Evolutionary conservation across 2,888 invertebrate genomes (phyloP).

Genomic region (Conomelus anceps): DNA sequence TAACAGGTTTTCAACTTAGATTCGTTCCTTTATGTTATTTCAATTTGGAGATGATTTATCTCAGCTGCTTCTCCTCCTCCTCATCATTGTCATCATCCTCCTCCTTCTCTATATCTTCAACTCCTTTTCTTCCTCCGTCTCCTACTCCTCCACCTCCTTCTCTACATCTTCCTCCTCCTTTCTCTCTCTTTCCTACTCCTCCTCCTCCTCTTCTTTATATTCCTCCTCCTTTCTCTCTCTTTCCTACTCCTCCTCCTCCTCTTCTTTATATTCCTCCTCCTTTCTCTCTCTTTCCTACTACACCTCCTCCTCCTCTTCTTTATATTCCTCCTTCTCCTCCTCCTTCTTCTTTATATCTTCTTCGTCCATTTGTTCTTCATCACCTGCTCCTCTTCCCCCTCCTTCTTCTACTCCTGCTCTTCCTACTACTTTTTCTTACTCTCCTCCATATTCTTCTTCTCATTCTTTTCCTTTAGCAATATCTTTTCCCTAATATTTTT

Average conservation of each 20-base stretch:
- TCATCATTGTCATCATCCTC: too few species aligned
- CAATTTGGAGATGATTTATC: too few species aligned
- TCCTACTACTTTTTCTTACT: neutral
- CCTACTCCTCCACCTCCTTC: too few species aligned
- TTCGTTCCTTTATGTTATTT: too few species aligned
- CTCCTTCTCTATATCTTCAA: too few species aligned
- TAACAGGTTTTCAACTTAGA: too few species aligned
- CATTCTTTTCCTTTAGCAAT: neutral
- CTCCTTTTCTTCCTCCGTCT: too few species aligned
- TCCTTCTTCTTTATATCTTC: neutral
- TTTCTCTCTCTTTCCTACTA: neutral
- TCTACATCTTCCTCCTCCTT: too few species aligned
- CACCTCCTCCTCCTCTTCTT: neutral
- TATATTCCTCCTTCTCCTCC: neutral
- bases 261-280: conserved; percentile 1
- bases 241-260: neutral
- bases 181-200: too few species aligned
- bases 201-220: too few species aligned
- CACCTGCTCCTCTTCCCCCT: neutral
- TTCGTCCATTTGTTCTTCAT: neutral
- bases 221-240: too few species aligned
- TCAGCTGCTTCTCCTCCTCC: too few species aligned
- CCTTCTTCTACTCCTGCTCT: neutral
- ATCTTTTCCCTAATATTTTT: neutral
- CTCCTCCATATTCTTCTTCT: neutral